Percentiles rank a stretch among this genome's conserved stretches.
These are phyloP conservation scores for Synergus laeviventris DNA, from an alignment of 2,888 invertebrate species.

Conservation along the genomic window DNA sequence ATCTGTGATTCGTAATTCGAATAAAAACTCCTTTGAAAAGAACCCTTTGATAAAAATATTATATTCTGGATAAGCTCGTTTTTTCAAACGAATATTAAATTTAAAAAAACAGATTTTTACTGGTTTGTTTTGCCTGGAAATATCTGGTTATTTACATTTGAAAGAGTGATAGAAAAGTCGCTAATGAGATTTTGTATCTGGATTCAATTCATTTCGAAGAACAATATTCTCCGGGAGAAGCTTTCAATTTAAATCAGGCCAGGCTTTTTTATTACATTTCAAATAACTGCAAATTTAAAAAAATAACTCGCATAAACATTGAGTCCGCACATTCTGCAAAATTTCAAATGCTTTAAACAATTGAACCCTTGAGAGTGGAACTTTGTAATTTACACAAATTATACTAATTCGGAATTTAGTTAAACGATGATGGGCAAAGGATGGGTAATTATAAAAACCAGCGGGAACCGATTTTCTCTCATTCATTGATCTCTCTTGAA, in stretches of 20 bases:
- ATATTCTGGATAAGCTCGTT: not conserved
- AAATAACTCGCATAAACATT: not conserved
- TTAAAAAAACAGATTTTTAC: not conserved
- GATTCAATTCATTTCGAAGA: not conserved
- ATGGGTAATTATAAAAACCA: not conserved
- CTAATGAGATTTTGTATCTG: not conserved
- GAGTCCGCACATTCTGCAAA: not conserved
- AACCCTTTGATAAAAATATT: not conserved
- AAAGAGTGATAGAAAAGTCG: not conserved
- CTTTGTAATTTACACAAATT: slow-evolving; percentile 17
- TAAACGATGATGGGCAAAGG: not conserved
- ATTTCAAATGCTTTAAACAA: not conserved
- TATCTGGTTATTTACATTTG: not conserved
- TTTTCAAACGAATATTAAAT: not conserved
- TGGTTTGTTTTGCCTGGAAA: not conserved
- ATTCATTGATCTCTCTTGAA: not conserved
- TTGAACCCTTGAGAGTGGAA: not conserved
- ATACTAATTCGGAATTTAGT: not conserved
- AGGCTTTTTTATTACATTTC: not conserved
- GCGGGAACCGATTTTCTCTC: not conserved
- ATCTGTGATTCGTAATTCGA: not conserved
- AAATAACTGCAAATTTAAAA: not conserved
- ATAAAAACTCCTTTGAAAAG: not conserved
- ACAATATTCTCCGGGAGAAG: not conserved
- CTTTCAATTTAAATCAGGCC: not conserved